A percentile compares a stretch with the other conserved stretches of the same genome.
phyloP scores from a whole-genome alignment of 2,113 vertebrate species.

The Riparia riparia region DNA sequence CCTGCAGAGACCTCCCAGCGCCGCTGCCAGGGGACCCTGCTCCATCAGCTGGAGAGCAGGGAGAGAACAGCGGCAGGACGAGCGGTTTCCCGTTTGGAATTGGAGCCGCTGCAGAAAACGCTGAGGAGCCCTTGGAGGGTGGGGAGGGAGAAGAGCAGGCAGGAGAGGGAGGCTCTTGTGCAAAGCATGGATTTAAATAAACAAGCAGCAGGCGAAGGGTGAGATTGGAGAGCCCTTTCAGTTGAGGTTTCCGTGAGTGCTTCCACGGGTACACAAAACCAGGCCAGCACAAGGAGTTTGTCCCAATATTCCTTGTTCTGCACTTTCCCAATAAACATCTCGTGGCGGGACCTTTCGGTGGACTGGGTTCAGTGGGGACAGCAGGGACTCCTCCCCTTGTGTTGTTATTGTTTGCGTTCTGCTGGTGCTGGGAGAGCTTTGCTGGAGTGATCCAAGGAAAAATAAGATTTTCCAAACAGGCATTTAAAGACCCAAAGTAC shows the following conservation, averaged over 20 bases:
- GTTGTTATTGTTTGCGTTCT: background rate
- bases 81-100: background rate
- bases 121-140: background rate
- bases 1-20: background rate
- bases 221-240: background rate
- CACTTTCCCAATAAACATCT: background rate
- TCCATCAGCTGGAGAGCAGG: background rate
- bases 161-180: background rate
- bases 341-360: background rate
- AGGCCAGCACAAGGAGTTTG: background rate
- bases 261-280: background rate
- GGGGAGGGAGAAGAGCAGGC: background rate
- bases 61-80: background rate
- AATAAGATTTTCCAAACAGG: background rate
- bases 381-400: fast-evolving
- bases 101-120: background rate
- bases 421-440: background rate
- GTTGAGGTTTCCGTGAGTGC: background rate
- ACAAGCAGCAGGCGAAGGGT: background rate
- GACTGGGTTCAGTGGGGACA: background rate
- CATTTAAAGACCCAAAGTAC: background rate
- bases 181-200: background rate
- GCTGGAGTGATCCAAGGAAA: background rate
- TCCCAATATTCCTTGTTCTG: background rate
- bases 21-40: fast-evolving